Percentiles rank a stretch among this genome's conserved stretches.
These are phyloP conservation scores for Podargus strigoides DNA, from an alignment of 2,797 vertebrate genomes.

Conservation along the genomic window DNA sequence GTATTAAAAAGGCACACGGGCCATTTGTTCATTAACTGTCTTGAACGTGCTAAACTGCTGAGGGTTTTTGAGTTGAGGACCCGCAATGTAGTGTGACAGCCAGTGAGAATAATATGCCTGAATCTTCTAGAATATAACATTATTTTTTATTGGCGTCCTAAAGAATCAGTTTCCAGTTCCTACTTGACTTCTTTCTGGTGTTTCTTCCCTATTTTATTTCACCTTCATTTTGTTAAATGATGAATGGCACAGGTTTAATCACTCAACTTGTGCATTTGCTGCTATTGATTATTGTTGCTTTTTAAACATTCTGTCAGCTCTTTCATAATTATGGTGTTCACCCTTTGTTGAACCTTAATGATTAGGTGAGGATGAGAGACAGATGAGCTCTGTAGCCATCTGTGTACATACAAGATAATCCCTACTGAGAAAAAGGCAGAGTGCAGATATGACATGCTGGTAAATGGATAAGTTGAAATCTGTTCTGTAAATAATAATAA, in stretches of 20 bases:
- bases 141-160: neutral
- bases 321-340: constrained; percentile 3
- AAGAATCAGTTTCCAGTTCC: neutral
- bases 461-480: constrained; percentile 13
- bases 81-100: neutral
- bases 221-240: neutral
- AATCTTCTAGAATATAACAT: neutral
- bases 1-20: neutral
- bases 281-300: constrained; percentile 14
- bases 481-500: constrained; percentile 9
- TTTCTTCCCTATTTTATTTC: neutral
- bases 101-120: neutral
- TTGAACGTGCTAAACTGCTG: neutral
- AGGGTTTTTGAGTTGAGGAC: neutral
- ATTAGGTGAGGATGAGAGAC: neutral
- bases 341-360: constrained; percentile 30
- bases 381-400: neutral
- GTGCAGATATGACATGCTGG: neutral
- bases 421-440: neutral
- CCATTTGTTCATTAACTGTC: neutral
- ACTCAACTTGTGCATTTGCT: neutral
- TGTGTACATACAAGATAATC: constrained; percentile 31
- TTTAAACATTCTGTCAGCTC: neutral
- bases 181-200: neutral
- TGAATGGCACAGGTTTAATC: neutral